Conservation (phyloP, 2,113 vertebrate species). For the Pithys albifrons region DNA sequence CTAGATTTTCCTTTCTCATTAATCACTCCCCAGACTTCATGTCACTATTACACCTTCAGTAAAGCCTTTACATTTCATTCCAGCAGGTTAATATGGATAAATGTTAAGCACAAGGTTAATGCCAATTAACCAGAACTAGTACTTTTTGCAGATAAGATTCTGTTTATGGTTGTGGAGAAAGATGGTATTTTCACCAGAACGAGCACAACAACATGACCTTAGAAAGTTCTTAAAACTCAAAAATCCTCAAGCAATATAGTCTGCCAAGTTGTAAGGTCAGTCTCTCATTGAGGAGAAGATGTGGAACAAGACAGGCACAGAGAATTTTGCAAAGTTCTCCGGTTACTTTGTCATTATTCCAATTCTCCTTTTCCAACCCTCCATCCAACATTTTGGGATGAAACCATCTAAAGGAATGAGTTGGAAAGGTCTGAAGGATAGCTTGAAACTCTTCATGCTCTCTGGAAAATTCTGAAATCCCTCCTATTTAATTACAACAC, state of each 20-base stretch:
- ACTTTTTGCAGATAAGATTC: background rate
- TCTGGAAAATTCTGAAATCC: conserved; percentile 56
- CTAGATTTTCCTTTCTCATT: conserved; percentile 40
- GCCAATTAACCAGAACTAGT: background rate
- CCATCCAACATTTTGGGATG: conserved; percentile 9
- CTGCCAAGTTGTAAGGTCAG: conserved; percentile 43
- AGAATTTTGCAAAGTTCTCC: conserved; percentile 24
- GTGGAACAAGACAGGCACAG: background rate
- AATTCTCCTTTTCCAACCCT: conserved; percentile 25
- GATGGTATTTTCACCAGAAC: background rate
- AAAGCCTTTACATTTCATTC: background rate
- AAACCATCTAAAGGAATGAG: conserved; percentile 39
- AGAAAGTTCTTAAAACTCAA: background rate
- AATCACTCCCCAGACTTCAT: conserved; percentile 18
- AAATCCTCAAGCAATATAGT: background rate
- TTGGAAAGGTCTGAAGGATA: conserved; percentile 38
- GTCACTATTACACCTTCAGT: background rate
- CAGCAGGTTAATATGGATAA: background rate
- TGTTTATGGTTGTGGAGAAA: background rate
- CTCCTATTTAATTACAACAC: conserved; percentile 37
- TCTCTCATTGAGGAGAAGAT: background rate
- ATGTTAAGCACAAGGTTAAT: background rate
- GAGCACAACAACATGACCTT: background rate
- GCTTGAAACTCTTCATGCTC: conserved; percentile 34
- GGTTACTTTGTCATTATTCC: conserved; percentile 47